Evolutionary conservation across 2,888 invertebrate species (phyloP), one percentile per base, ranked within the genome.

Genomic region (Chrysotoxum bicinctum): DNA sequence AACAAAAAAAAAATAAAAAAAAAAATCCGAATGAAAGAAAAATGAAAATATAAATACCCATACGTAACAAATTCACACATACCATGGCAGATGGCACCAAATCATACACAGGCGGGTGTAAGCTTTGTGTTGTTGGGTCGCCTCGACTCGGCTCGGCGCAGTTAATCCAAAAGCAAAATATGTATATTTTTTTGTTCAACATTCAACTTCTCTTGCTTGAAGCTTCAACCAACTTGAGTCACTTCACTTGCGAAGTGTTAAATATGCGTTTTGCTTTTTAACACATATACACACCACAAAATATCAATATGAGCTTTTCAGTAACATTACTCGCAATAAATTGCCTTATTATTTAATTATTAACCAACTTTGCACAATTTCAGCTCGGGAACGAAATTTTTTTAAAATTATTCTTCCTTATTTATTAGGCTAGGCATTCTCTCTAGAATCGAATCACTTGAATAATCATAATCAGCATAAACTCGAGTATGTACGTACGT

Each of bases 211-310:
- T 62, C 37, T 19, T 16, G 21, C 26, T 52, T 30, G 56, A 30
- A 32, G 32, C 62, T 40, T 37, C 58, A 16, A 32, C 30, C 14
- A 58, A 21, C 35, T 58, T 58, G 58, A 58, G 35, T 58, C 58
- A 58, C 58, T 58, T 58, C 58, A 58, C 37, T 35, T 56, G 32
- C 7, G 19, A 56, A 35, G 35, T 58, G 35, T 62, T 43, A 62
- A 62, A 62, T 62, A 62, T 62, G 62, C 62, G 62, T 62, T 62
- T 43, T 62, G 58, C 58, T 35, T 58, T 58, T 58, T 58, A 21
- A 37, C 58, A 58, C 58, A 32, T 30, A 35, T 21, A 35, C 21
- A 58, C 3, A 58, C 58, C 37, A 58, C 35, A 58, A 23, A 62
- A 40, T 56, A 32, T 56, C 56, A 56, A 56, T 62, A 62, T 43